Evolutionary conservation across 1,140 invertebrate genomes (phyloP).

Genomic region (Leptinotarsa undecemlineata): DNA sequence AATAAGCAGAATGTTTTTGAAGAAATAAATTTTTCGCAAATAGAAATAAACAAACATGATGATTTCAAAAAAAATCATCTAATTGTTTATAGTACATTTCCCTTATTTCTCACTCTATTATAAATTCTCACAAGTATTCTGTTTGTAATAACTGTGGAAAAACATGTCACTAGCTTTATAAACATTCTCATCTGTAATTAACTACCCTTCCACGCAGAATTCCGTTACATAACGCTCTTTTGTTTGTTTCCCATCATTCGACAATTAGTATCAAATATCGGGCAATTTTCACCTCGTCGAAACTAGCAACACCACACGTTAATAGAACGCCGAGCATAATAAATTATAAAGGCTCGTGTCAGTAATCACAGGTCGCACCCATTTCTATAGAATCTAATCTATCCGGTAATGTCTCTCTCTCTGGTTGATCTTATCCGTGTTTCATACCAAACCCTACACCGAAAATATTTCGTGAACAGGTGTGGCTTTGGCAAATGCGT

Average conservation of each 20-base stretch:
- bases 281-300: slow-evolving; percentile 33
- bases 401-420: slow-evolving; percentile 33
- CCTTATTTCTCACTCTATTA: too few relatives aligned
- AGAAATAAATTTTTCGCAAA: too few relatives aligned
- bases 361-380: slow-evolving; percentile 35
- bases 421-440: slow-evolving; percentile 30
- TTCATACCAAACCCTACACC: slow-evolving; percentile 10
- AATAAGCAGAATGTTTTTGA: too few relatives aligned
- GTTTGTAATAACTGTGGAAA: too few relatives aligned
- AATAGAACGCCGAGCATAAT: slow-evolving; percentile 30
- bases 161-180: too few relatives aligned
- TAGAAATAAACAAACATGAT: too few relatives aligned
- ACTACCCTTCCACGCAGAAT: neutral
- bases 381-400: slow-evolving; percentile 38
- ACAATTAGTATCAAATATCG: slow-evolving; percentile 32
- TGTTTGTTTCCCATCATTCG: neutral
- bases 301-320: slow-evolving; percentile 25
- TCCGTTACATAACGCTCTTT: slow-evolving; percentile 11
- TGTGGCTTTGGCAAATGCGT: neutral
- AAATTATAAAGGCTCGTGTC: slow-evolving; percentile 36
- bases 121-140: too few relatives aligned
- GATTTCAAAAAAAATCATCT: too few relatives aligned
- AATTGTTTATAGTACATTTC: too few relatives aligned
- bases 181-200: neutral
- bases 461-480: slow-evolving; percentile 17